These are phyloP conservation scores for Cremastinae sp. DNA, from an alignment of 2,888 invertebrate species.

Conservation along the genomic window DNA sequence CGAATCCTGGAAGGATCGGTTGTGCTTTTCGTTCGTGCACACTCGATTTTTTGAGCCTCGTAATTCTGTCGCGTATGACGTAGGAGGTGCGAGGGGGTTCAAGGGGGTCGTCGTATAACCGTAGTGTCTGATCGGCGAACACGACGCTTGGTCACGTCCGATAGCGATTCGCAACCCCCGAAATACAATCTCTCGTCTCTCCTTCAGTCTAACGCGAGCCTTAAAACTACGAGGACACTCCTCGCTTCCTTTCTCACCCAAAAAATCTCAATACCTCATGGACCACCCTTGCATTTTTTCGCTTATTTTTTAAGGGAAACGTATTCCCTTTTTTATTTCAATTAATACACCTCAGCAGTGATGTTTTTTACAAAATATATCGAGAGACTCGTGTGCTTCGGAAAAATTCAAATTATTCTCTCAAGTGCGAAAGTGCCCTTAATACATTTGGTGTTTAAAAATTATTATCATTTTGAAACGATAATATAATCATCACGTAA, in stretches of 20 bases:
- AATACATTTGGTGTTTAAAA: no score
- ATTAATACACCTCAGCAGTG: not conserved
- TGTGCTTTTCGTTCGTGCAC: not conserved
- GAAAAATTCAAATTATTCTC: not conserved
- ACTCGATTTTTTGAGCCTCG: not conserved
- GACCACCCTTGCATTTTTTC: conserved; percentile 16
- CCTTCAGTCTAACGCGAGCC: conserved; percentile 65
- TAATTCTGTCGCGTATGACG: conserved; percentile 35
- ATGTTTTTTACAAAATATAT: not conserved
- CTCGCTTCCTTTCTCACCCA: conserved; percentile 14
- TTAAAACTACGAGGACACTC: conserved; percentile 64
- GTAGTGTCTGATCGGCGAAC: conserved; percentile 55
- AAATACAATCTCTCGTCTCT: conserved; percentile 59
- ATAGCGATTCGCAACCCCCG: conserved; percentile 70
- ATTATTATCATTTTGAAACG: no score
- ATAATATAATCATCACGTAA: no score
- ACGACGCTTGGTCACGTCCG: conserved; percentile 60
- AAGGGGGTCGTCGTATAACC: conserved; percentile 52
- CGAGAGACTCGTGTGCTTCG: not conserved
- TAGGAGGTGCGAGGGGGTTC: conserved; percentile 63
- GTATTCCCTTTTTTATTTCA: no score
- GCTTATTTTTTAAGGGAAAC: conserved; percentile 12
- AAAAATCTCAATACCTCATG: conserved; percentile 22
- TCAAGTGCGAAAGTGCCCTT: no score
- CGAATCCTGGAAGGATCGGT: not conserved